Evolutionary conservation across 2,888 invertebrate genomes (phyloP), one percentile per base, ranked within the genome.

Genomic region (Terebella lapidaria): DNA sequence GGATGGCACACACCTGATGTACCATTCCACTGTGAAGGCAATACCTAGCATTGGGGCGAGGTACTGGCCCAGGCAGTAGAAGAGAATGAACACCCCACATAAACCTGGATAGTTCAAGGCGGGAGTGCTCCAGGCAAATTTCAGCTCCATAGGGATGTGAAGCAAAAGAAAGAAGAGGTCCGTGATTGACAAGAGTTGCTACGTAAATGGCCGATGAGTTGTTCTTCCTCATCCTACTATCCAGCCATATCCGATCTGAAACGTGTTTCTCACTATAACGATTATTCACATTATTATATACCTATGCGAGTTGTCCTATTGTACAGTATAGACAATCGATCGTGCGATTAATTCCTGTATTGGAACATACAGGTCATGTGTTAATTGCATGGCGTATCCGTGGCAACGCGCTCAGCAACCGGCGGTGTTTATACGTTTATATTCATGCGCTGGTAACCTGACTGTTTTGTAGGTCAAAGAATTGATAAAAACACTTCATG

Each of bases 171-270:
- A 70, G 2, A 74, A 25, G 2, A 74, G 60, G 58, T 79, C 78
- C 1, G 74, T 73, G 18, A 78, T 69, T 22, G 78, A 73, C 45
- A 80, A 80, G 67, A 1, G 74, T 70, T 3, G 78, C 76, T 3
- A 79, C 67, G 65, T 79, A 80, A 28, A 79, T 72, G 15, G 79
- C 80, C 1, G 78, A 78, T 0, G 77, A 77, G 63, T 77, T 79
- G 57, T 77, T 75, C 18, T 68, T 68, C 1, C 79, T 59, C 66
- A 77, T 76, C 24, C 72, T 66, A 3, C 68, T 61, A 42, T 72
- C 71, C 26, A 77, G 66, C 80, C 80, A 80, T 56, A 80, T 72
- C 59, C 70, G 69, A 54, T 75, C 74, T 3, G 76, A 72, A 5
- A 78, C 63, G 2, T 75, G 71, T 59, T 80, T 79, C n/a, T 76